These are phyloP conservation scores for Macropis europaea DNA, from an alignment of 2,888 invertebrate genomes.

Conservation along the genomic window DNA sequence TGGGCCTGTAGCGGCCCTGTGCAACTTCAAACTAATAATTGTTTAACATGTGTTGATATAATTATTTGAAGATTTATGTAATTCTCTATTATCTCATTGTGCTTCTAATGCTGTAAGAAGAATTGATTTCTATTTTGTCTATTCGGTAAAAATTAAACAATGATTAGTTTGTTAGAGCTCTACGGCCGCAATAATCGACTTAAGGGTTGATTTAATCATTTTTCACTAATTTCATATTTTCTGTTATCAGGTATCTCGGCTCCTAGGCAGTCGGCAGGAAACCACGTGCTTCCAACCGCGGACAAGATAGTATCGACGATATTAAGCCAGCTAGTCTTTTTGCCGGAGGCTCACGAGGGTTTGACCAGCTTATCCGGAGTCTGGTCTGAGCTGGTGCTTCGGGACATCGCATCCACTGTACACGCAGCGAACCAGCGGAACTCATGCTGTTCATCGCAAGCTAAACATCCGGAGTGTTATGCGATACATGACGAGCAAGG, in stretches of 20 bases:
- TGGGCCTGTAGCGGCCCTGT: too few species aligned
- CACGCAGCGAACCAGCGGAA: conserved; percentile 79
- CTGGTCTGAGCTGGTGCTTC: conserved; percentile 89
- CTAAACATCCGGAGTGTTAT: conserved; percentile 83
- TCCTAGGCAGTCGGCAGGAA: conserved; percentile 81
- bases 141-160: too few species aligned
- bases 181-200: too few species aligned
- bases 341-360: conserved; percentile 85
- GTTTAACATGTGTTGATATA: too few species aligned
- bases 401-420: conserved; percentile 86
- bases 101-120: too few species aligned
- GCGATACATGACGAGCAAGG: conserved; percentile 72
- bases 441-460: conserved; percentile 68
- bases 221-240: background rate
- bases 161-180: too few species aligned
- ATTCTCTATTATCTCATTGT: too few species aligned
- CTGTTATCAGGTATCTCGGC: conserved; percentile 77
- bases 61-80: too few species aligned
- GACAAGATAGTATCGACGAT: conserved; percentile 82
- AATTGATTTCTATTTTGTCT: too few species aligned
- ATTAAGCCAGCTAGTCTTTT: background rate
- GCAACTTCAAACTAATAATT: too few species aligned
- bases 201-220: background rate
- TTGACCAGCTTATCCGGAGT: conserved; percentile 89
- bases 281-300: conserved; percentile 84